Base-by-base conservation (phyloP, 2,888 invertebrate species). In the Leptarthrus brevirostris region DNA sequence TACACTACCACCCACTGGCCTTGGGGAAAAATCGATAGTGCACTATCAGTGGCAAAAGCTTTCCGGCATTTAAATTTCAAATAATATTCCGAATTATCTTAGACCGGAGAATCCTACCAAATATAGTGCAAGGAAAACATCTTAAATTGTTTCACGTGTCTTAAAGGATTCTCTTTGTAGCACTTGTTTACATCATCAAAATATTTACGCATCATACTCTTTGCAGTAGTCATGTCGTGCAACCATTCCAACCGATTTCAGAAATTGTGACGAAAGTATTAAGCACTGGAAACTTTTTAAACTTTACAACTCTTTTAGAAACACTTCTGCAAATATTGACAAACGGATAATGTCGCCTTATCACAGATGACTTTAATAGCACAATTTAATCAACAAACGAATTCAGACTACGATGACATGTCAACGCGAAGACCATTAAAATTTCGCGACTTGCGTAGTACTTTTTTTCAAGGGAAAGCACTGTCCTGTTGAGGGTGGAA, bases 21-120 rank as follows among this genome's bases (percentile, higher is more conserved):
- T 79, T 80, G 80, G 78, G 80, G 14, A 80, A 80, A 81, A 81
- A 81, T 80, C 80, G 78, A 81, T 81, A 79, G 72, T 80, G 80
- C 80, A 80, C 75, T 74, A 72, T 73, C 69, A 69, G 52, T 52
- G 64, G 3, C 16, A 10, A 58, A 12, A 20, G 18, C 36, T 26
- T 66, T 49, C 40, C 73, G 66, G 66, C 73, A 73, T 74, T 54
- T 54, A 26, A 70, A 26, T 69, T 47, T 16, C 47, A 20, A 14
- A 34, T 26, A 64, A 47, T 69, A 40, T 69, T 12, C 58, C 14
- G 16, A 20, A 18, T 26, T n/a, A 22, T 44, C 20, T 24, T 20
- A 22, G 12, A 24, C 8, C 5, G 18, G 6, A 22, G 20, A 24
- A 14, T 30, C 14, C 30, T 18, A 24, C 30, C 14, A 16, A 18